These are phyloP conservation scores for Ctenicera cuprea DNA, from an alignment of 2,888 invertebrate species.

Conservation along the genomic window DNA sequence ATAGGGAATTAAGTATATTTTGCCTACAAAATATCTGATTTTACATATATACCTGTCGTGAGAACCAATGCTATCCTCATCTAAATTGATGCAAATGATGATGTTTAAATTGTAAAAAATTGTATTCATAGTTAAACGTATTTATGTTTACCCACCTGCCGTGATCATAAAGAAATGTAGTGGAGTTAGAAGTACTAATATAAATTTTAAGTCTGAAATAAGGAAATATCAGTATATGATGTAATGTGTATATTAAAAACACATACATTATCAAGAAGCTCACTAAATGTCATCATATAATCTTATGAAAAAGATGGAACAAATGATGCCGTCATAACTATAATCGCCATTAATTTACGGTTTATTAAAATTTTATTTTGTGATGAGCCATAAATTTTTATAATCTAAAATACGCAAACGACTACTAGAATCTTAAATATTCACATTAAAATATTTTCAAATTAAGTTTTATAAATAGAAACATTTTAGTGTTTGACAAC, in stretches of 20 bases:
- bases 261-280: slow-evolving; percentile 2
- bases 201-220: not conserved
- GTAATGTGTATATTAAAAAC: slow-evolving; percentile 4
- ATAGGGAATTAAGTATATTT: no score
- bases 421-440: not conserved
- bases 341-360: slow-evolving; percentile 1
- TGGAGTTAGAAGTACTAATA: not conserved
- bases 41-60: no score
- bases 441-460: slow-evolving; percentile 6
- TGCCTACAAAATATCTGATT: no score
- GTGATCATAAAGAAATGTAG: no score
- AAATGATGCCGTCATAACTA: slow-evolving; percentile 4
- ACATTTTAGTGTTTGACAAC: not conserved
- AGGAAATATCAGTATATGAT: slow-evolving; percentile 2
- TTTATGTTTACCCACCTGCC: no score
- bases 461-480: not conserved
- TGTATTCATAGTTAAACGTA: no score
- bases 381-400: not conserved
- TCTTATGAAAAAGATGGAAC: not conserved
- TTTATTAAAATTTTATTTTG: slow-evolving; percentile 5
- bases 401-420: not conserved
- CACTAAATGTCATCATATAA: not conserved
- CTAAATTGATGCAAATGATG: no score
- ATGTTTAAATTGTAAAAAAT: no score
- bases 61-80: no score